Percentiles rank a stretch among this genome's conserved stretches.
Conservation (phyloP, 2,888 invertebrate species). For the Hyalella azteca region DNA sequence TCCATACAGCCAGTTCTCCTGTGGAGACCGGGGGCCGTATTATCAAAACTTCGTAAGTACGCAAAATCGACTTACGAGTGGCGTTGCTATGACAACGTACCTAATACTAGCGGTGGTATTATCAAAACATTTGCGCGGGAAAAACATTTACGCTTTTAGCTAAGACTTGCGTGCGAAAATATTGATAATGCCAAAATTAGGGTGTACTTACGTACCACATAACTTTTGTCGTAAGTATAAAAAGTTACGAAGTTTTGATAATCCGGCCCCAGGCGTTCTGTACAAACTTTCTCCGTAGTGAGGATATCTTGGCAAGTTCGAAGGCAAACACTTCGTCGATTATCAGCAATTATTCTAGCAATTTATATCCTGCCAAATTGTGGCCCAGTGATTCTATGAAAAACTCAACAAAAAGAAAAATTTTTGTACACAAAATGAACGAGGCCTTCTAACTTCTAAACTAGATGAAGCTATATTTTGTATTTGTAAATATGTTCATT, state of each 20-base stretch:
- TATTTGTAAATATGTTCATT: constrained; percentile 26
- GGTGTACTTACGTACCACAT: too few species aligned
- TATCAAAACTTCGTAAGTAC: too few species aligned
- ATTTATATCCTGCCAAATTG: constrained; percentile 7
- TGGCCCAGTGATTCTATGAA: neutral
- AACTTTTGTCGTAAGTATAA: too few species aligned
- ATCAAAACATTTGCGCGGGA: too few species aligned
- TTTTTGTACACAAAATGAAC: constrained; percentile 22
- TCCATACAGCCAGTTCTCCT: neutral
- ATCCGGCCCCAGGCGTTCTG: too few species aligned
- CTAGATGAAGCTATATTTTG: constrained; percentile 35
- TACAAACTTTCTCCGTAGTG: neutral
- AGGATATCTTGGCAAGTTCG: constrained; percentile 12
- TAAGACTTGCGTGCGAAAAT: too few species aligned
- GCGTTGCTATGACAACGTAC: too few species aligned
- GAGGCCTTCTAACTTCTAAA: constrained; percentile 34
- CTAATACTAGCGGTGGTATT: too few species aligned
- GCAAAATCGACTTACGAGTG: too few species aligned
- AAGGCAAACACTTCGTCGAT: neutral
- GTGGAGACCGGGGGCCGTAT: neutral
- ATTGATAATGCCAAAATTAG: too few species aligned
- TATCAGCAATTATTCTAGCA: neutral
- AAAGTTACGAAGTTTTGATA: too few species aligned
- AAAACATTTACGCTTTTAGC: too few species aligned
- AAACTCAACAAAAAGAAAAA: constrained; percentile 17